Percentiles rank a stretch among this genome's conserved stretches.
phyloP scores from a whole-genome alignment of 2,888 invertebrate genomes.

The Heliconius ismenius region DNA sequence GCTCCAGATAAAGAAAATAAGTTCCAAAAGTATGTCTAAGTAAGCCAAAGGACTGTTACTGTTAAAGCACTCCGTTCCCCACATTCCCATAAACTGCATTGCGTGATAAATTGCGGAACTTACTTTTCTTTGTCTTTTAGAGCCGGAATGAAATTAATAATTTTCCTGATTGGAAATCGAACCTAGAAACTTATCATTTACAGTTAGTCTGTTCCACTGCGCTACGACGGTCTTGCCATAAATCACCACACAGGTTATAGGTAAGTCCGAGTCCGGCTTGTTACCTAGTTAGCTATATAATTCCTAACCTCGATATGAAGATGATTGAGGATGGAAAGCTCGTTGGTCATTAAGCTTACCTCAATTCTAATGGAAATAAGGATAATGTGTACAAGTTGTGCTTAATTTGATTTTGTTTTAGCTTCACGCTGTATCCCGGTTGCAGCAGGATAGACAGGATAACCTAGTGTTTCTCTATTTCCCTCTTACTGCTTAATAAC shows the following conservation, averaged over 20 bases:
- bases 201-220: not conserved
- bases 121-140: too few species aligned
- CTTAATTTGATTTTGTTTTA: not conserved
- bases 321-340: conserved; percentile 13
- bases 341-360: conserved; percentile 7
- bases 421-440: not conserved
- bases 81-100: too few species aligned
- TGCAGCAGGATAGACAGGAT: not conserved
- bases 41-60: too few species aligned
- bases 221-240: not conserved
- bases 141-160: too few species aligned
- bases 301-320: conserved; percentile 13
- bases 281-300: conserved; percentile 15
- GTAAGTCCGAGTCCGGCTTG: conserved; percentile 13
- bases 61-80: too few species aligned
- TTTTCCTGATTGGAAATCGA: not conserved
- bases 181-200: not conserved
- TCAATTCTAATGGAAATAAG: not conserved
- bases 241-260: conserved; percentile 13
- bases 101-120: too few species aligned
- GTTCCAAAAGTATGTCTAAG: too few species aligned
- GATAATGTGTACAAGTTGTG: not conserved
- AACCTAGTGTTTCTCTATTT: too few species aligned
- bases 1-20: too few species aligned
- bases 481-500: not conserved